These are phyloP conservation scores for Agapetus fuscipes DNA, from an alignment of 2,888 invertebrate species.

Conservation along the genomic window DNA sequence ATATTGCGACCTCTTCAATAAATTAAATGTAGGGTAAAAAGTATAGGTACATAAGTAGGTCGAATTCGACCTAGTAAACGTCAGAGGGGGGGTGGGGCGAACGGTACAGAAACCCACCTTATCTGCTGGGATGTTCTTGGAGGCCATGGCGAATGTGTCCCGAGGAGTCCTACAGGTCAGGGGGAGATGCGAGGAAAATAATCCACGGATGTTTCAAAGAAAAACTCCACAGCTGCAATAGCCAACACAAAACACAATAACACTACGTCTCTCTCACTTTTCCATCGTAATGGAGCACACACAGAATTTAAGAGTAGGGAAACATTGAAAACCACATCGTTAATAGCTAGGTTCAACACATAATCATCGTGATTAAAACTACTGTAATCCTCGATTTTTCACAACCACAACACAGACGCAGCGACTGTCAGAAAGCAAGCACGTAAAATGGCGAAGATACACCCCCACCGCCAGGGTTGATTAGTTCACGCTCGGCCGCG, in stretches of 20 bases:
- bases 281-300: constrained; percentile 44
- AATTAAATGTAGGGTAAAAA: constrained; percentile 3
- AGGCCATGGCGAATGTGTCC: constrained; percentile 48
- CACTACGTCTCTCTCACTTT: constrained; percentile 45
- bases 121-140: constrained; percentile 74
- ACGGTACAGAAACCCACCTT: constrained; percentile 52
- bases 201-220: constrained; percentile 33
- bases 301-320: constrained; percentile 18
- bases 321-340: constrained; percentile 13
- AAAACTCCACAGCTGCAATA: constrained; percentile 41
- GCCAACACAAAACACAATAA: constrained; percentile 46
- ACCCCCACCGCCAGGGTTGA: constrained; percentile 32
- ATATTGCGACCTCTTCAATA: constrained; percentile 5
- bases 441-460: constrained; percentile 43
- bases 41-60: constrained; percentile 15
- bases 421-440: constrained; percentile 46
- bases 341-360: constrained; percentile 13
- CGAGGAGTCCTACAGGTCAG: constrained; percentile 8
- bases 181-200: constrained; percentile 7
- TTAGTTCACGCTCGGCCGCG: too few relatives aligned
- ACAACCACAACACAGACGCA: constrained; percentile 46
- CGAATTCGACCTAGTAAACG: constrained; percentile 9
- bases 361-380: constrained; percentile 2
- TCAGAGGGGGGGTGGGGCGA: constrained; percentile 13
- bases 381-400: constrained; percentile 28